A percentile compares a stretch with the other conserved stretches of the same genome.
Conservation (phyloP, 2,113 vertebrate species). For the western clawed frog (Xenopus tropicalis) region DNA sequence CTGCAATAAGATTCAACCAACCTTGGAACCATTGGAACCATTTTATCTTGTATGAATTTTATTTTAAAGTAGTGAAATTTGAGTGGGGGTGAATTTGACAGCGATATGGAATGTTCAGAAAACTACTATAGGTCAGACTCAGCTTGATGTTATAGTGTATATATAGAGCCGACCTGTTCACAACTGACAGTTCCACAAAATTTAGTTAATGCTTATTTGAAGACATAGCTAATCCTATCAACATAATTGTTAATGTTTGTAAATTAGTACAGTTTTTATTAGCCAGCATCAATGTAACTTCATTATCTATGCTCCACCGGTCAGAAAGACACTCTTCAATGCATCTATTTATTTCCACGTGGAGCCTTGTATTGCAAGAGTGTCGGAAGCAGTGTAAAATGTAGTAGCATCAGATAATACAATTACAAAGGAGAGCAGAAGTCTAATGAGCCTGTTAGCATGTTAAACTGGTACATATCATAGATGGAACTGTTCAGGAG, state of each 20-base stretch:
- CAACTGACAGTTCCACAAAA: background rate
- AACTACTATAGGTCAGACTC: too few species aligned
- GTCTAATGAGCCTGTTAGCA: slow-evolving; percentile 11
- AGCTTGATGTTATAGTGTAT: too few species aligned
- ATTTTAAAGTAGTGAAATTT: too few species aligned
- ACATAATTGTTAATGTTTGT: slow-evolving; percentile 5
- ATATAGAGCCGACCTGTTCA: too few species aligned
- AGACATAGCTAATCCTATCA: slow-evolving; percentile 26
- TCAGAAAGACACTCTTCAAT: slow-evolving; percentile 10
- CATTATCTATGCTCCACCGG: slow-evolving; percentile 32
- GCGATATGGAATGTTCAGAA: too few species aligned
- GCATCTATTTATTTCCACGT: slow-evolving; percentile 15
- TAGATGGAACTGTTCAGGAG: slow-evolving; percentile 8
- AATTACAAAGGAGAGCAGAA: background rate
- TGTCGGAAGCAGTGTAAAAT: background rate
- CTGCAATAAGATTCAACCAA: too few species aligned
- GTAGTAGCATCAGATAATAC: slow-evolving; percentile 23
- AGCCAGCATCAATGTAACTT: slow-evolving; percentile 20
- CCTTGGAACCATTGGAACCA: too few species aligned
- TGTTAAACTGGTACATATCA: slow-evolving; percentile 12
- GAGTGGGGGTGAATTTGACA: too few species aligned
- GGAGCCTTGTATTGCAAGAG: background rate
- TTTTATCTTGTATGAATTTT: too few species aligned
- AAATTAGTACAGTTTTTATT: slow-evolving; percentile 23
- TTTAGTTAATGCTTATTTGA: slow-evolving; percentile 16